These are phyloP conservation scores for Urosaurus nigricauda DNA, from an alignment of 2,797 vertebrate species.

Conservation along the genomic window DNA sequence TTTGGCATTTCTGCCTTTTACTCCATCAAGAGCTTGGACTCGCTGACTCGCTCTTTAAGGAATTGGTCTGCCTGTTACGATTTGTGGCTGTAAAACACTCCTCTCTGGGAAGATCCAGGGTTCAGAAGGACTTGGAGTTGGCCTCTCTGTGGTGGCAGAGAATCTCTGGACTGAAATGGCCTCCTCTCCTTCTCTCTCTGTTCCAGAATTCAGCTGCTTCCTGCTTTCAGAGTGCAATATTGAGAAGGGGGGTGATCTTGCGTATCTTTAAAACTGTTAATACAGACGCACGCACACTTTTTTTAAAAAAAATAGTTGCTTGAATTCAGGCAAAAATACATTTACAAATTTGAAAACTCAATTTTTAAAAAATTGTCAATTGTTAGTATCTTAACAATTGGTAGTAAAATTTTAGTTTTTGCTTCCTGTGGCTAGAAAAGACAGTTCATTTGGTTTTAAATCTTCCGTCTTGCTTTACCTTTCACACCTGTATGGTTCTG, in stretches of 20 bases:
- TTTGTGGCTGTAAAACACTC: not conserved
- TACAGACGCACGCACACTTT: not conserved
- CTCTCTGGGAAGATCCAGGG: not conserved
- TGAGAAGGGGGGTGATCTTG: not conserved
- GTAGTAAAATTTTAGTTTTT: not conserved
- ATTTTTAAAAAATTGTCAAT: not conserved
- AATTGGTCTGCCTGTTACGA: not conserved
- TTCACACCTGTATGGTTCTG: not conserved
- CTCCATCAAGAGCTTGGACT: not conserved
- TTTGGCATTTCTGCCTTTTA: conserved; percentile 11
- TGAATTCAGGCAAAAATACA: not conserved
- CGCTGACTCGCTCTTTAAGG: not conserved
- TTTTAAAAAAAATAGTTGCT: not conserved
- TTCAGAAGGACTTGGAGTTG: not conserved
- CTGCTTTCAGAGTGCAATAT: conserved; percentile 44
- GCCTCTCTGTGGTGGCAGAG: not conserved
- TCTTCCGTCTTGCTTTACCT: not conserved
- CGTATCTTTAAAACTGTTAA: not conserved
- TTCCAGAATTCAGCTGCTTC: conserved; percentile 15
- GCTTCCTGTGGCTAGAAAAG: not conserved
- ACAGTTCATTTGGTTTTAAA: not conserved
- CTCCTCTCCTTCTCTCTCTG: not conserved
- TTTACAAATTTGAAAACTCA: not conserved
- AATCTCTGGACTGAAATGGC: not conserved
- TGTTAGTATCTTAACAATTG: not conserved